Evolutionary conservation across 2,797 vertebrate genomes (phyloP).

Genomic region (Fistularia tabacaria): DNA sequence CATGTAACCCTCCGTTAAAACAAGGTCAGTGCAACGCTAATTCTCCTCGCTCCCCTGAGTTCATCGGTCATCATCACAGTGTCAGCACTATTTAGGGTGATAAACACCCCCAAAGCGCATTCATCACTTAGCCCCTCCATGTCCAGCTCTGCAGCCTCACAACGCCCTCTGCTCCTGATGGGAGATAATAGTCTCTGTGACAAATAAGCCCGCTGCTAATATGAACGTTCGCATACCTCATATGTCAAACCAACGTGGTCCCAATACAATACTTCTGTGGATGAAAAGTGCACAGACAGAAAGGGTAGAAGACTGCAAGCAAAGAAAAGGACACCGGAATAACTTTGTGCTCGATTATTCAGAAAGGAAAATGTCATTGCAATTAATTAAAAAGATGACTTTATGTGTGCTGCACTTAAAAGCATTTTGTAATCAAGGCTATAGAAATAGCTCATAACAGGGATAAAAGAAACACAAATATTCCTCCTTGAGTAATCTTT

Average conservation of each 20-base stretch:
- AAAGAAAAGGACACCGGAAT: no score
- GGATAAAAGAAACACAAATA: no score
- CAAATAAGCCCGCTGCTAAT: constrained; percentile 49
- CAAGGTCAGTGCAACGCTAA: constrained; percentile 62
- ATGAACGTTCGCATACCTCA: constrained; percentile 16
- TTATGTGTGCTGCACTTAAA: background rate
- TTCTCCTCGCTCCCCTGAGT: constrained; percentile 33
- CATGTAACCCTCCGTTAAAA: constrained; percentile 53
- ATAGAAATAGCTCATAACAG: no score
- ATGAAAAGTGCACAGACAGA: no score
- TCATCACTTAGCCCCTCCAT: constrained; percentile 63
- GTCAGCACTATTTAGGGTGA: constrained; percentile 36
- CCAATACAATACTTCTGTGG: no score
- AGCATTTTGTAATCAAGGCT: no score
- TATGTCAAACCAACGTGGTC: constrained; percentile 3
- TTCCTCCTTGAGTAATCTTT: no score
- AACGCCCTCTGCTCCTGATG: constrained; percentile 53
- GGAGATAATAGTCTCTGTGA: constrained; percentile 56
- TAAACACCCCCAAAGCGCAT: constrained; percentile 62
- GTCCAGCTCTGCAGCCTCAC: constrained; percentile 28
- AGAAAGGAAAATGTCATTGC: no score
- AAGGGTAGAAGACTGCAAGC: no score
- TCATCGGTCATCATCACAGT: constrained; percentile 62
- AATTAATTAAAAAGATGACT: background rate
- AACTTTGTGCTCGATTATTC: no score